These are phyloP conservation scores for Erannis defoliaria DNA, from an alignment of 2,888 invertebrate genomes.

Conservation along the genomic window DNA sequence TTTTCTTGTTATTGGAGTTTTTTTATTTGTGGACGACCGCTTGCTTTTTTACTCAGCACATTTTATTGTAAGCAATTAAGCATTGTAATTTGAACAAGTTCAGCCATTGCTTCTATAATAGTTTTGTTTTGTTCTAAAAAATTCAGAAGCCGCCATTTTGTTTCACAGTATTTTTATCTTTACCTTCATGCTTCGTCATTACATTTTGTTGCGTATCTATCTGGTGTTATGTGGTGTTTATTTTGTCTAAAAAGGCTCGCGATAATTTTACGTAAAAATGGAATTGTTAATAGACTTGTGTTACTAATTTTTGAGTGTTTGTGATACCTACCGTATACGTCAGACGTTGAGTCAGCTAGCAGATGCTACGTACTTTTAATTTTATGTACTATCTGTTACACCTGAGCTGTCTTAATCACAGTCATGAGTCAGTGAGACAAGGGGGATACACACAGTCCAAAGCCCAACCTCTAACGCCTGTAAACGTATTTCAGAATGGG, in stretches of 20 bases:
- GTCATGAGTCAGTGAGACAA: not conserved
- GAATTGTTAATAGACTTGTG: not conserved
- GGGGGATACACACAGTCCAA: not conserved
- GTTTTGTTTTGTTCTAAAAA: constrained; percentile 9
- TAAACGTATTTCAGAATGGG: constrained; percentile 20
- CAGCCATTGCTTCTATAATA: not conserved
- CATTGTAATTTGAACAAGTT: not conserved
- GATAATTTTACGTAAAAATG: constrained; percentile 12
- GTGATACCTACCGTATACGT: not conserved
- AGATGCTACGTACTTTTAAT: not conserved
- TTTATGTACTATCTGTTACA: not conserved
- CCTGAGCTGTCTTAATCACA: not conserved
- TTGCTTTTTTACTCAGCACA: constrained; percentile 19
- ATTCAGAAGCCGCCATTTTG: constrained; percentile 29
- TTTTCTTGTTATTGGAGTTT: not conserved
- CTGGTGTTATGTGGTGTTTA: not conserved
- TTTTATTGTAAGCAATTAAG: constrained; percentile 17
- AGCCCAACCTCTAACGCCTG: not conserved
- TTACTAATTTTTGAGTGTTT: constrained; percentile 10
- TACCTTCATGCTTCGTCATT: constrained; percentile 8
- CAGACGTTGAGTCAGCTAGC: not conserved
- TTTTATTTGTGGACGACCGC: constrained; percentile 61
- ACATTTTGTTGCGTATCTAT: constrained; percentile 9
- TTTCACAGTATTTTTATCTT: constrained; percentile 23
- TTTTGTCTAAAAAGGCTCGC: constrained; percentile 12